These are phyloP conservation scores for Calcarius ornatus DNA, from an alignment of 2,113 vertebrate genomes.

Conservation along the genomic window DNA sequence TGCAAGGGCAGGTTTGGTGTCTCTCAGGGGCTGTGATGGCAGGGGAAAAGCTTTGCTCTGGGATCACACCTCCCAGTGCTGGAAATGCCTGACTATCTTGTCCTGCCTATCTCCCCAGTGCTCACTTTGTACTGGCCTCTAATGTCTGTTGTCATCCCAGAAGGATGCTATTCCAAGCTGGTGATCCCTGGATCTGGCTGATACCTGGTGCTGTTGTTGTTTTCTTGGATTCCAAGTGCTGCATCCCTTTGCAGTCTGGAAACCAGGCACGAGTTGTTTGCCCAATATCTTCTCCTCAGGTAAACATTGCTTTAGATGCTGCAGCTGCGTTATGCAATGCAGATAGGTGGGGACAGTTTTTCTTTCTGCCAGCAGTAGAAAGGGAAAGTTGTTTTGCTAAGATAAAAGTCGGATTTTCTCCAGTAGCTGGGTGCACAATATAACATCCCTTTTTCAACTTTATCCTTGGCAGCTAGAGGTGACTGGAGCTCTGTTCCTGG, in stretches of 20 bases:
- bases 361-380: neutral
- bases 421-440: neutral
- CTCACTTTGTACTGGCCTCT: neutral
- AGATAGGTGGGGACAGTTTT: neutral
- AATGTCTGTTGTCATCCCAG: neutral
- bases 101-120: neutral
- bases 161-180: neutral
- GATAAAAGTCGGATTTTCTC: neutral
- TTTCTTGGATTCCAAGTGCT: neutral
- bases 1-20: neutral
- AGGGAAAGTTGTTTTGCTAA: neutral
- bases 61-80: neutral
- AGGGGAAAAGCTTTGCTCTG: neutral
- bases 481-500: neutral
- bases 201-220: rapidly evolving
- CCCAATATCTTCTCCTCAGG: neutral
- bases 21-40: neutral
- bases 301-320: neutral
- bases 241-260: neutral
- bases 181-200: neutral
- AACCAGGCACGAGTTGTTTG: neutral
- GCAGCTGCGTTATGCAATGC: neutral
- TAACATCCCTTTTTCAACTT: neutral
- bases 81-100: neutral
- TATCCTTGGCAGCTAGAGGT: neutral